Evolutionary conservation across 35 echinoderm and acorn worm species (phyloP).

Genomic region (Heliocidaris erythrogramma): DNA sequence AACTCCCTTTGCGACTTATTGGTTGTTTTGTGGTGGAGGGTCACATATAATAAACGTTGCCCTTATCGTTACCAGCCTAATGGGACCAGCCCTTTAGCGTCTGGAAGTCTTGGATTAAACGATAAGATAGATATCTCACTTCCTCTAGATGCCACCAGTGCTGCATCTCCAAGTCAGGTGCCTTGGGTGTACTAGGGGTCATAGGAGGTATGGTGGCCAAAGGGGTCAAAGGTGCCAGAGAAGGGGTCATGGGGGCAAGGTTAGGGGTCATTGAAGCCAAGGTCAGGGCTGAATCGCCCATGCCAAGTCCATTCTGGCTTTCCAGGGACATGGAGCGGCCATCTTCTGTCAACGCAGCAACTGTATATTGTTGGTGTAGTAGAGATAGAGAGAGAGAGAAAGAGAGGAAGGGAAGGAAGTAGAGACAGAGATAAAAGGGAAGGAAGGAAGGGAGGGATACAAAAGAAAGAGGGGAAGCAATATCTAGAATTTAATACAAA

Average conservation of each 20-base stretch:
- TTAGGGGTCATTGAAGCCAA: conserved; percentile 21
- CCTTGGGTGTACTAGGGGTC: conserved; percentile 54
- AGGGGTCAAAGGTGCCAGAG: background rate
- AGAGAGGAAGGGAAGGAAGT: background rate
- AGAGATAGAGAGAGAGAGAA: background rate
- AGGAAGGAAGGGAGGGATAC: background rate
- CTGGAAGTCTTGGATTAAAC: too few species aligned
- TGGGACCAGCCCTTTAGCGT: too few species aligned
- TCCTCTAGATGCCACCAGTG: conserved; percentile 96
- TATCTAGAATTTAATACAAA: too few species aligned
- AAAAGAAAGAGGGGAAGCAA: background rate
- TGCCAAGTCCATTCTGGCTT: conserved; percentile 48
- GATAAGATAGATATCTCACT: conserved; percentile 25
- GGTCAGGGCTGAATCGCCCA: conserved; percentile 16
- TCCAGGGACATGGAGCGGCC: conserved; percentile 58
- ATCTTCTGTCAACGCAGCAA: conserved; percentile 42
- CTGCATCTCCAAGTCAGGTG: conserved; percentile 69
- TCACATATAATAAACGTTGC: too few species aligned
- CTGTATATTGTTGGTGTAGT: background rate
- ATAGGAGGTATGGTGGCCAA: conserved; percentile 43
- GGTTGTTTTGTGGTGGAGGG: too few species aligned
- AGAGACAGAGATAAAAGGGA: background rate
- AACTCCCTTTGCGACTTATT: too few species aligned
- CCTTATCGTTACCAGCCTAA: too few species aligned
- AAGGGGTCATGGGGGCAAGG: background rate